phyloP scores from a whole-genome alignment of 2,888 invertebrate genomes.

The Gandaritis pyraliata region DNA sequence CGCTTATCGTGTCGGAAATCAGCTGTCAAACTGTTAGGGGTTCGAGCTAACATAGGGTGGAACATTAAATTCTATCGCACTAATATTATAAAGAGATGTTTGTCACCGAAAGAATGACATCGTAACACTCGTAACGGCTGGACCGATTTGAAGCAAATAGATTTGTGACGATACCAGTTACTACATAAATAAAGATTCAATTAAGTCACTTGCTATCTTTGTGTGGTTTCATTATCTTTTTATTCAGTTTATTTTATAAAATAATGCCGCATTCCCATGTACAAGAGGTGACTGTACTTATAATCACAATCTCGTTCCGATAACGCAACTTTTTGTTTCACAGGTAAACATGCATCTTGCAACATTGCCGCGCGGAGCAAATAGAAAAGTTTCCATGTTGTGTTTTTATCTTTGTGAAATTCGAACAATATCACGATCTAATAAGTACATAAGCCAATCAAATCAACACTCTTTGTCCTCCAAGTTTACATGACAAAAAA shows the following conservation, averaged over 20 bases:
- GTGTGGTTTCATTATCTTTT: too few relatives aligned
- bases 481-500: too few relatives aligned
- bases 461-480: too few relatives aligned
- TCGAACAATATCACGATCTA: not conserved
- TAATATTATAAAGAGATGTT: not conserved
- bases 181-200: too few relatives aligned
- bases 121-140: too few relatives aligned
- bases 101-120: too few relatives aligned
- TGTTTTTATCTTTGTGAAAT: slow-evolving; percentile 19
- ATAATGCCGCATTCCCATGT: slow-evolving; percentile 3
- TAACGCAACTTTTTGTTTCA: slow-evolving; percentile 31
- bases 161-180: too few relatives aligned
- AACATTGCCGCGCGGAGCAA: slow-evolving; percentile 24
- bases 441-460: too few relatives aligned
- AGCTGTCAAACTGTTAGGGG: slow-evolving; percentile 67
- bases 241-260: too few relatives aligned
- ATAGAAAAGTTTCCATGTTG: slow-evolving; percentile 21
- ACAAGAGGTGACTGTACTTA: slow-evolving; percentile 27
- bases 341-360: slow-evolving; percentile 27
- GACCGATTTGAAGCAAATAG: too few relatives aligned
- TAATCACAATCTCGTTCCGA: slow-evolving; percentile 25
- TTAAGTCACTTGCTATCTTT: too few relatives aligned
- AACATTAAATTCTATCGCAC: slow-evolving; percentile 21
- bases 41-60: slow-evolving; percentile 48
- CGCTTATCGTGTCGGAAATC: slow-evolving; percentile 71